Conservation (phyloP, 1,140 invertebrate genomes). For the Zophobas atratus region DNA sequence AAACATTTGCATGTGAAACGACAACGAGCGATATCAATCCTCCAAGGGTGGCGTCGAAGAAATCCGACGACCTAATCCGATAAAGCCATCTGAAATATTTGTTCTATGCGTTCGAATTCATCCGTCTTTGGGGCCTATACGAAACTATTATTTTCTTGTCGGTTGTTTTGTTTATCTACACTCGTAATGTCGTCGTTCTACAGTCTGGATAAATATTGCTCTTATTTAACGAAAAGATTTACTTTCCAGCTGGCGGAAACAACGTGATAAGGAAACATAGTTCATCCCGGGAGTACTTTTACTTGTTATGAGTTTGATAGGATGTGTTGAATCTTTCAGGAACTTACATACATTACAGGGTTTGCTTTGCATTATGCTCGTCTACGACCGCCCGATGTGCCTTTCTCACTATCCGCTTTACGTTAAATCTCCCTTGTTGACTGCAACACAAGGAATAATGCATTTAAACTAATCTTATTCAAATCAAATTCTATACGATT, state of each 20-base stretch:
- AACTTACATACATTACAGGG: slow-evolving; percentile 6
- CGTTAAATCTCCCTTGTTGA: neutral
- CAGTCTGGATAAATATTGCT: slow-evolving; percentile 29
- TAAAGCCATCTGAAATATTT: slow-evolving; percentile 32
- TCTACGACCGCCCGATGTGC: neutral
- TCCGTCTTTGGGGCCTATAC: slow-evolving; percentile 26
- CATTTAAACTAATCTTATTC: slow-evolving; percentile 17
- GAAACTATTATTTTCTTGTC: slow-evolving; percentile 36
- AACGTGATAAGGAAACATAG: slow-evolving; percentile 34
- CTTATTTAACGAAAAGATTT: slow-evolving; percentile 33
- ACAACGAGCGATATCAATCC: slow-evolving; percentile 30
- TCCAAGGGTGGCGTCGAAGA: slow-evolving; percentile 17
- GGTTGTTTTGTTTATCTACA: slow-evolving; percentile 22
- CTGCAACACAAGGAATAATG: neutral
- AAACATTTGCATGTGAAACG: slow-evolving; percentile 37
- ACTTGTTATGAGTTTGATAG: slow-evolving; percentile 28
- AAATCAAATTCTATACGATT: slow-evolving; percentile 1
- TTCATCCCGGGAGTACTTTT: slow-evolving; percentile 22
- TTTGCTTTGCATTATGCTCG: slow-evolving; percentile 4
- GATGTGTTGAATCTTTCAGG: slow-evolving; percentile 8
- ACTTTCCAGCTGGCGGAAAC: slow-evolving; percentile 19
- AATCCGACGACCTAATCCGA: slow-evolving; percentile 37
- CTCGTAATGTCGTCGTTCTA: slow-evolving; percentile 9
- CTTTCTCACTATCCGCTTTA: slow-evolving; percentile 2
- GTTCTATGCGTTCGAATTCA: slow-evolving; percentile 9